Evolutionary conservation across 2,113 vertebrate genomes (phyloP).

Genomic region (Bungarus multicinctus): DNA sequence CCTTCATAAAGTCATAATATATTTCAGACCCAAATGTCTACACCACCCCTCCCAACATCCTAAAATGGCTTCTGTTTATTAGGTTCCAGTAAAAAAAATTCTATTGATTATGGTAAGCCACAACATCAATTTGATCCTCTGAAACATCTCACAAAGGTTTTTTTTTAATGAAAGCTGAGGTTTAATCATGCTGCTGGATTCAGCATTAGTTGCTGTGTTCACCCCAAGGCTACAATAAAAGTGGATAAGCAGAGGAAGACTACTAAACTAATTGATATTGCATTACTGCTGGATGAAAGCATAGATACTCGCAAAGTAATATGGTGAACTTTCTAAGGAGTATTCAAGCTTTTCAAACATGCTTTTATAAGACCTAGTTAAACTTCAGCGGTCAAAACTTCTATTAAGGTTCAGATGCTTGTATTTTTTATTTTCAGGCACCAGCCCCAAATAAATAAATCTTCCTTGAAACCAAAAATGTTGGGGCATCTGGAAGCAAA

Average conservation of each 20-base stretch:
- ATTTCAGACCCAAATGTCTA: background rate
- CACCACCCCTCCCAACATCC: background rate
- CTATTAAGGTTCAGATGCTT: constrained; percentile 23
- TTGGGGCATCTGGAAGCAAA: background rate
- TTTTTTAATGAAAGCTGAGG: constrained; percentile 13
- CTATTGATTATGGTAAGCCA: background rate
- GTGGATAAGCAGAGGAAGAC: constrained; percentile 9
- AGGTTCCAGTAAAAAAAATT: background rate
- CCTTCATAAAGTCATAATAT: background rate
- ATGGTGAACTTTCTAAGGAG: background rate
- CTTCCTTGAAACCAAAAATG: background rate
- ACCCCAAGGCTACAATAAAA: constrained; percentile 23
- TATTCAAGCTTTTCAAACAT: background rate
- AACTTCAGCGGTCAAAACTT: constrained; percentile 3
- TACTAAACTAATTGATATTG: constrained; percentile 19
- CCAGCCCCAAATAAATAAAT: background rate
- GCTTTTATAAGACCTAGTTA: constrained; percentile 24
- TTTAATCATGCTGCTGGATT: constrained; percentile 8
- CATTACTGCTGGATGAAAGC: background rate
- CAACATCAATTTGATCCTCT: background rate
- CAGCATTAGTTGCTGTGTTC: background rate
- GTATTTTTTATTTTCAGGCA: background rate
- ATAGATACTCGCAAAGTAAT: background rate
- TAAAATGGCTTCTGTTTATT: background rate
- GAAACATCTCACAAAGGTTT: background rate